phyloP scores from a whole-genome alignment of 2,113 vertebrate genomes.

The Theristicus caerulescens region DNA sequence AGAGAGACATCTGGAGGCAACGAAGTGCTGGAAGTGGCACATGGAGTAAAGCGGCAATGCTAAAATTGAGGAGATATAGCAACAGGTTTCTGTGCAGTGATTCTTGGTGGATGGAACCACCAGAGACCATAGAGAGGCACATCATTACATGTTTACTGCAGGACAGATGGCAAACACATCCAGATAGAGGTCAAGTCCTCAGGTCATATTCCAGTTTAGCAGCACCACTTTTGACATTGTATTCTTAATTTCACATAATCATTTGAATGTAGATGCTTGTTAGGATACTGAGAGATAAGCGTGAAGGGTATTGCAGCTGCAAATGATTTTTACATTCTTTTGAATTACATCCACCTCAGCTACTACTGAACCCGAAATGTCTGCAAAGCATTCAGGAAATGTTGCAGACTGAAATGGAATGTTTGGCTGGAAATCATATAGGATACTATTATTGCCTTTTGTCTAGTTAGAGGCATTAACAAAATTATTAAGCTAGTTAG shows the following conservation, averaged over 20 bases:
- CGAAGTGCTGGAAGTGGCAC: accelerated
- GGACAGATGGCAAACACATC: background rate
- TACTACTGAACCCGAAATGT: background rate
- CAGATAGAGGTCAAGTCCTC: background rate
- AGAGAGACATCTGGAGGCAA: background rate
- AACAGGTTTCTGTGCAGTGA: background rate
- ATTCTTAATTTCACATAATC: background rate
- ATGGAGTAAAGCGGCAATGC: background rate
- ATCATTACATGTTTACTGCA: accelerated
- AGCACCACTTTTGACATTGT: background rate
- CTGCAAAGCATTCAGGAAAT: background rate
- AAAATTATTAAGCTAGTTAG: background rate
- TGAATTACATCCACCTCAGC: background rate
- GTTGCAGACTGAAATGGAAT: background rate
- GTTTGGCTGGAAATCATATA: background rate
- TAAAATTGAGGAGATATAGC: background rate
- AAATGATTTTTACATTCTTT: background rate
- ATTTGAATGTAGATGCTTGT: background rate
- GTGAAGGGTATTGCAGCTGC: background rate
- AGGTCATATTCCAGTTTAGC: background rate
- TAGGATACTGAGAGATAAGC: background rate
- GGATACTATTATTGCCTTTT: background rate
- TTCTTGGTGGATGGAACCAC: background rate
- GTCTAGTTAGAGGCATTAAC: background rate
- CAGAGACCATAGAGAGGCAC: background rate